Conservation (phyloP, 2,888 invertebrate species). For the Orchesellides sinensis region DNA sequence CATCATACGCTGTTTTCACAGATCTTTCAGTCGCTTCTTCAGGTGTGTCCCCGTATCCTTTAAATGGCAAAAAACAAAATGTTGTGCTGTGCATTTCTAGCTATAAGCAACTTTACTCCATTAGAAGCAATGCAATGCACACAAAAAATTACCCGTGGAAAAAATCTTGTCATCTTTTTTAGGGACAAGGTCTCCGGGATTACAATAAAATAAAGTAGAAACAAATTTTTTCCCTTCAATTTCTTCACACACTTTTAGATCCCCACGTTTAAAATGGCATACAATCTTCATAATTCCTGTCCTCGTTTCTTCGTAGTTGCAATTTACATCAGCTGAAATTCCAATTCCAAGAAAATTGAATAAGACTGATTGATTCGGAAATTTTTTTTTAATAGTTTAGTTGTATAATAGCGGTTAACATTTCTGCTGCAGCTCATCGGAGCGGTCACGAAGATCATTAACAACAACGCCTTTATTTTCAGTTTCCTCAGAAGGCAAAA, state of each 20-base stretch:
- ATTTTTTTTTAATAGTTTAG: neutral
- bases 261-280: constrained; percentile 42
- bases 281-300: constrained; percentile 50
- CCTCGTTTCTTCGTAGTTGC: constrained; percentile 39
- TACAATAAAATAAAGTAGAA: constrained; percentile 52
- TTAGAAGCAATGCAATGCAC: neutral
- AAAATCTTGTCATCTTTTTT: constrained; percentile 37
- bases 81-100: no score
- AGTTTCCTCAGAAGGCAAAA: constrained; percentile 31
- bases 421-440: constrained; percentile 53
- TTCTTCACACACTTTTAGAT: constrained; percentile 59
- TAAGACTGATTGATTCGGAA: neutral
- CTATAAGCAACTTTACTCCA: no score
- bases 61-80: no score
- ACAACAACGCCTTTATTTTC: constrained; percentile 28
- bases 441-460: constrained; percentile 61
- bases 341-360: no score
- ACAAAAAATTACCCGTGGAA: constrained; percentile 48
- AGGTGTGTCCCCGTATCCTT: constrained; percentile 53
- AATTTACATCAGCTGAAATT: neutral
- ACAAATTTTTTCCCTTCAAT: constrained; percentile 47
- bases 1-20: constrained; percentile 35
- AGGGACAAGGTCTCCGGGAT: constrained; percentile 36
- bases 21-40: constrained; percentile 56
- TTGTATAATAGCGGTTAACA: constrained; percentile 6